Evolutionary conservation across 2,888 invertebrate species (phyloP), one percentile per base, ranked within the genome.

Genomic region (Amblyjoppa fuscipennis): DNA sequence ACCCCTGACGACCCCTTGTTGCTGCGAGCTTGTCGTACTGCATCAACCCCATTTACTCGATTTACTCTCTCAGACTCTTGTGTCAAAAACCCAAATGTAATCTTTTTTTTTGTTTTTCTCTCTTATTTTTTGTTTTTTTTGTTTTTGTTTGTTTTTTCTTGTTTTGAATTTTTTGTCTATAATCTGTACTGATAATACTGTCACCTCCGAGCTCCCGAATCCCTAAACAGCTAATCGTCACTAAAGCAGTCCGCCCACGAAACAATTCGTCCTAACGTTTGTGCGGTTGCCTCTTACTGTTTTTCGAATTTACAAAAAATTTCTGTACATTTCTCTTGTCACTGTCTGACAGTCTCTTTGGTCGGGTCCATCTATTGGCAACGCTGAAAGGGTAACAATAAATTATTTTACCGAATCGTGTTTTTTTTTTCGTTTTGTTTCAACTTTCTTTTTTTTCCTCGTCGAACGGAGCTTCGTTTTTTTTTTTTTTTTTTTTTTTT

Each of bases 21-120:
- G 91, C 85, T 90, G 90, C 85, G 90, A 88, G 88, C 89, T 90
- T 89, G 92, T 90, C 89, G 91, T 93, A 93, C 93, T 93, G 93
- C 90, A 91, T 91, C 89, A 92, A 93, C 89, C 90, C 92, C 91
- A 90, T 89, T 89, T 84, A 85, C 87, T 87, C 88, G 74, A 87
- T 70, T 83, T 84, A 20, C 20, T 20, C 84, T 70, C 86, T 87
- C 78, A 74, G 73, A 86, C 84, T 81, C 81, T 87, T 38, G 56
- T 70, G 61, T 66, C 66, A 34, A 53, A 71, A 69, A 61, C 66
- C 73, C 38, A 61, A 34, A 61, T 77, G 64, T 66, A 74, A 49
- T 66, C 20, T 38, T 64, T 81, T 81, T 61, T 51, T 73, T 64
- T 81, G 79, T 20, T 61, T 51, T 73, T 69, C 20, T 61, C 34